phyloP scores from a whole-genome alignment of 2,113 vertebrate genomes.

The Scomber japonicus region DNA sequence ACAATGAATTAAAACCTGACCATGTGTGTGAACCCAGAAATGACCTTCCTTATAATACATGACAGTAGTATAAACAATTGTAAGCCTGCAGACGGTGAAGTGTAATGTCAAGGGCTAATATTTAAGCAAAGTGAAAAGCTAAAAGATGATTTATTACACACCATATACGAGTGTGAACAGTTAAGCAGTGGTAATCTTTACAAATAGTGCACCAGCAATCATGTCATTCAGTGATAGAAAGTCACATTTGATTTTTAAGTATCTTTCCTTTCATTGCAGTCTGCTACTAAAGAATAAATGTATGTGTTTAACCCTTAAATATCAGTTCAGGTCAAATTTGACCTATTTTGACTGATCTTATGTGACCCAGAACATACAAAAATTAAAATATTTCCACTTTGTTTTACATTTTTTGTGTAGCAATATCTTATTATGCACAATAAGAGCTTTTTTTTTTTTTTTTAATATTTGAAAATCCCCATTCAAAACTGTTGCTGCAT shows the following conservation, averaged over 20 bases:
- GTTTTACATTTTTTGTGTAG: too few relatives aligned
- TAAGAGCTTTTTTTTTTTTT: too few relatives aligned
- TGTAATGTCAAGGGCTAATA: conserved; percentile 6
- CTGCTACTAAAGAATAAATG: not conserved
- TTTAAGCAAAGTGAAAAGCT: conserved; percentile 17
- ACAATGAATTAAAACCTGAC: not conserved
- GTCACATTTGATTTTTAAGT: too few relatives aligned
- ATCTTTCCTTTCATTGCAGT: not conserved
- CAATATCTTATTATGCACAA: too few relatives aligned
- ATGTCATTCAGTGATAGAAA: not conserved
- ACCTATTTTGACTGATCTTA: too few relatives aligned
- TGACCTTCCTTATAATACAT: not conserved
- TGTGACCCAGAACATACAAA: too few relatives aligned
- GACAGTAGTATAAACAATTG: not conserved
- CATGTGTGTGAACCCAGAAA: not conserved
- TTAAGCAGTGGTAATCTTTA: not conserved
- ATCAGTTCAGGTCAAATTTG: too few relatives aligned
- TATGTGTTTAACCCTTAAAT: not conserved
- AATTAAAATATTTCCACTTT: too few relatives aligned
- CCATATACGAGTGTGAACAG: not conserved
- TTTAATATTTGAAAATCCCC: too few relatives aligned
- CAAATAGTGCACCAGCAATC: not conserved
- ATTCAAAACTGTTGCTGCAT: too few relatives aligned
- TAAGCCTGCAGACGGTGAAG: not conserved
- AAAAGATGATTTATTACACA: conserved; percentile 15